Evolutionary conservation across 2,888 invertebrate genomes (phyloP).

Genomic region (Cyaniris semiargus): DNA sequence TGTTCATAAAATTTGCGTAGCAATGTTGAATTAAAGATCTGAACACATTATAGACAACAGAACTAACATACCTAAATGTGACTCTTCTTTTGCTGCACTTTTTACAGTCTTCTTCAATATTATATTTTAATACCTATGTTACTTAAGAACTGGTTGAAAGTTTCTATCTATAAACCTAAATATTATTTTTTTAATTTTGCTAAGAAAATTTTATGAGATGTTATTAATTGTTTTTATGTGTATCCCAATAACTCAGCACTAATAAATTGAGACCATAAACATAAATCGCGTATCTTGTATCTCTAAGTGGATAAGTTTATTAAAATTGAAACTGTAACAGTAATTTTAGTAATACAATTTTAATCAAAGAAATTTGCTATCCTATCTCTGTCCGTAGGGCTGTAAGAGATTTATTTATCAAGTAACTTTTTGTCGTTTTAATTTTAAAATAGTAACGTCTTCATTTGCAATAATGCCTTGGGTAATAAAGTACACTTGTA

Average conservation of each 20-base stretch:
- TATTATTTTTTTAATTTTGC: neutral
- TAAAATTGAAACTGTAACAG: neutral
- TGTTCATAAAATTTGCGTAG: constrained; percentile 3
- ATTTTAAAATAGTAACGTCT: no score
- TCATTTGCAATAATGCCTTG: no score
- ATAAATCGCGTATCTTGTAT: neutral
- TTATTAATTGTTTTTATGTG: neutral
- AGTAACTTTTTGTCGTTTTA: no score
- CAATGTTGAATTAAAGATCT: neutral
- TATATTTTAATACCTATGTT: no score
- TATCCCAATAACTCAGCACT: neutral
- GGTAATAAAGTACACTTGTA: no score
- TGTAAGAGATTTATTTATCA: neutral
- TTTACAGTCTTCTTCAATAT: no score
- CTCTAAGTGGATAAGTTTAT: neutral
- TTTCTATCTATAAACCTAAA: neutral
- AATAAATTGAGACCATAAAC: neutral
- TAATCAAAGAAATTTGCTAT: neutral
- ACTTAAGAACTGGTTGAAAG: neutral
- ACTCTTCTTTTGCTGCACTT: neutral
- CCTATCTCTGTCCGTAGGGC: neutral
- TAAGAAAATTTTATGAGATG: neutral
- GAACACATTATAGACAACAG: neutral
- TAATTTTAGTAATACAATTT: neutral
- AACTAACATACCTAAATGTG: neutral